Evolutionary conservation across 2,888 invertebrate genomes (phyloP).

Genomic region (Lathronympha strigana): DNA sequence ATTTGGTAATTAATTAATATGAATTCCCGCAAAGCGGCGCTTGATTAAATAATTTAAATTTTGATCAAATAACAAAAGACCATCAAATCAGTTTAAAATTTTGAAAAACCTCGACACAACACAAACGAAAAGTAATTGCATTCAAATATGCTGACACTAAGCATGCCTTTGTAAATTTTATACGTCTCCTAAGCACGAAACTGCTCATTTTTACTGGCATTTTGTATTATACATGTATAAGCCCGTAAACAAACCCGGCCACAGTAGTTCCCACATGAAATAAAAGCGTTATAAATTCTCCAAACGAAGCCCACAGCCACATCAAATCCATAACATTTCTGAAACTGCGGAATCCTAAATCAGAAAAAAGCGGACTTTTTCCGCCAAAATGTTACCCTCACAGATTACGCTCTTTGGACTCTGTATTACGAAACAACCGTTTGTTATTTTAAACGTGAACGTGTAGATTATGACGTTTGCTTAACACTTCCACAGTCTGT

Average conservation of each 20-base stretch:
- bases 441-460: not conserved
- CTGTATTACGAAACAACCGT: not conserved
- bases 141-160: too few relatives aligned
- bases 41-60: too few relatives aligned
- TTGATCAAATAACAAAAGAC: too few relatives aligned
- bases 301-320: slow-evolving; percentile 4
- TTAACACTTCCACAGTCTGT: too few relatives aligned
- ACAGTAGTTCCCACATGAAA: slow-evolving; percentile 10
- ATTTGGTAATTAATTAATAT: too few relatives aligned
- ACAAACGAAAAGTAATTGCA: too few relatives aligned
- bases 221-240: not conserved
- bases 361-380: slow-evolving; percentile 34
- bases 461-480: too few relatives aligned
- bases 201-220: not conserved
- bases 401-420: not conserved
- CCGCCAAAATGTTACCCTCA: slow-evolving; percentile 14
- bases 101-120: too few relatives aligned
- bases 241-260: not conserved
- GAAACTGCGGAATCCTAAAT: slow-evolving; percentile 29
- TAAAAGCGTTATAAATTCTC: slow-evolving; percentile 18
- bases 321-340: slow-evolving; percentile 31
- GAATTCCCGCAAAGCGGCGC: too few relatives aligned
- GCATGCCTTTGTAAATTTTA: too few relatives aligned
- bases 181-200: too few relatives aligned
- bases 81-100: too few relatives aligned